Evolutionary conservation across 2,888 invertebrate genomes (phyloP).

Genomic region (Ctena decussata): DNA sequence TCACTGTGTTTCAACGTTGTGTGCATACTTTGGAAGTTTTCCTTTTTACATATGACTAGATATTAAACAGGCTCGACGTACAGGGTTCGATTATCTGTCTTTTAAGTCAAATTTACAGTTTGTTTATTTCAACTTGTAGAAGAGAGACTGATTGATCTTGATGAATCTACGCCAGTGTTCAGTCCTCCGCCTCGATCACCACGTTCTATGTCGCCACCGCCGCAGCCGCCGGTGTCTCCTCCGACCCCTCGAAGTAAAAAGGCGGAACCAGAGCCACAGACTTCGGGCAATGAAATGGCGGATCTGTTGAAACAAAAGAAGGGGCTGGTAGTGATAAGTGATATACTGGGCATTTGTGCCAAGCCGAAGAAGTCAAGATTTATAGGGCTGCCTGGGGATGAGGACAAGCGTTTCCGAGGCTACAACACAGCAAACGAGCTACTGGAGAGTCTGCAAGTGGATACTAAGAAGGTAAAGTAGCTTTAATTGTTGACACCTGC

Average conservation of each 20-base stretch:
- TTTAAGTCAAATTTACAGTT: too few species aligned
- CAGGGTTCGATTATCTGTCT: too few species aligned
- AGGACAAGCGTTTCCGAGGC: constrained; percentile 91
- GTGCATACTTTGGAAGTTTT: too few species aligned
- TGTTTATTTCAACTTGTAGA: too few species aligned
- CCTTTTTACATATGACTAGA: too few species aligned
- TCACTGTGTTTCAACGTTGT: too few species aligned
- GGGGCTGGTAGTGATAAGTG: constrained; percentile 82
- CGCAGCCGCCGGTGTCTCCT: constrained; percentile 44
- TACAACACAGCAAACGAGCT: constrained; percentile 97
- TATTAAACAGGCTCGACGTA: too few species aligned
- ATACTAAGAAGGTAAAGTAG: constrained; percentile 83
- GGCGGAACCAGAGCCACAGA: background rate
- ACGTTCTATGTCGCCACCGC: constrained; percentile 59
- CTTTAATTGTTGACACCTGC: too few species aligned
- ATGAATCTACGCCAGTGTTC: constrained; percentile 44
- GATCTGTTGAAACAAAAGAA: constrained; percentile 76
- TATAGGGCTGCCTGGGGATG: constrained; percentile 77
- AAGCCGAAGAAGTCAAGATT: constrained; percentile 74
- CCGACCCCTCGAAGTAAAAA: constrained; percentile 24
- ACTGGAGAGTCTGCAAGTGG: constrained; percentile 88
- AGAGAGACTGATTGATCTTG: constrained; percentile 70
- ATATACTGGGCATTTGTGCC: constrained; percentile 82
- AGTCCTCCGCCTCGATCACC: constrained; percentile 60
- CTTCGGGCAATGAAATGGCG: constrained; percentile 73